A percentile compares a stretch with the other conserved stretches of the same genome.
Evolutionary conservation across 2,113 vertebrate species (phyloP).

Genomic region (Oxygymnocypris stewartii): DNA sequence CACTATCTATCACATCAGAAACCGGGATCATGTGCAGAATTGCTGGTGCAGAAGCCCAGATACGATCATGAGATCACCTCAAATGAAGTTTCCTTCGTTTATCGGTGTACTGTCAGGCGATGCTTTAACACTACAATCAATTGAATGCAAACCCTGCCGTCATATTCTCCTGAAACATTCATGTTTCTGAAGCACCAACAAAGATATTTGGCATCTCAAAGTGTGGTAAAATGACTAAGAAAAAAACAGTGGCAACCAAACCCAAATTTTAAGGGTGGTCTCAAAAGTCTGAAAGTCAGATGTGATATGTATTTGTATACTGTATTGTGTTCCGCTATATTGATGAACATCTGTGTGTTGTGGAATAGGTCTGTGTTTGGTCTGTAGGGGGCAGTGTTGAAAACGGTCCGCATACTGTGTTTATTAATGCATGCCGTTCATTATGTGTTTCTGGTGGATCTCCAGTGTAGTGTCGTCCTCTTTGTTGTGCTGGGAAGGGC

Average conservation of each 20-base stretch:
- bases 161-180: neutral
- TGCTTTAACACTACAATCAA: neutral
- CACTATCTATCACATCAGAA: neutral
- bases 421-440: conserved; percentile 69
- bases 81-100: neutral
- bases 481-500: conserved; percentile 61
- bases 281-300: neutral
- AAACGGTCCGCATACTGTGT: neutral
- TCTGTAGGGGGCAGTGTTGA: conserved; percentile 39
- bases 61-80: neutral
- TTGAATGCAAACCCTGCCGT: neutral
- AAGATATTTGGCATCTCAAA: conserved; percentile 35
- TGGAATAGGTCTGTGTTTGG: conserved; percentile 34
- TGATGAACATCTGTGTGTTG: neutral
- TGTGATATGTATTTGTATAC: neutral
- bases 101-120: neutral
- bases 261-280: neutral
- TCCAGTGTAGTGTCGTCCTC: conserved; percentile 54
- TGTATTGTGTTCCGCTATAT: neutral
- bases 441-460: conserved; percentile 67
- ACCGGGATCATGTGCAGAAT: neutral
- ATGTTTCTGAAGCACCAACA: conserved; percentile 29
- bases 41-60: neutral
- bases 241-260: neutral
- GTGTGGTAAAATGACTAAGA: neutral